Conservation (phyloP, 2,797 vertebrate species). For the Oreonectes daqikongensis region DNA sequence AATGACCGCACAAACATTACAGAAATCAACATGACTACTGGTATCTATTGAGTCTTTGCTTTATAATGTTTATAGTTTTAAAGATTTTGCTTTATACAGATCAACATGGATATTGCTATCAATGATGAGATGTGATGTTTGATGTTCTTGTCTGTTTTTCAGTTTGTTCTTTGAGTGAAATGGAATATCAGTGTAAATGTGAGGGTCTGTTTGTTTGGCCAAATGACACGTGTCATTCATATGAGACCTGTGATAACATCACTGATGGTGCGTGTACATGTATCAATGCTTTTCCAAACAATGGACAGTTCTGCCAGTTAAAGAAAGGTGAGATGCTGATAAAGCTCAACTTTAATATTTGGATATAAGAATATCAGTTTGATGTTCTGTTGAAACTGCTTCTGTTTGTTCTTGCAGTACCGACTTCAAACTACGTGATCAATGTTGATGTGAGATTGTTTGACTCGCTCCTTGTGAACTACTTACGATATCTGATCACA, state of each 20-base stretch:
- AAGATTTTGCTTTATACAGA: neutral
- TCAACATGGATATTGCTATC: too few relatives aligned
- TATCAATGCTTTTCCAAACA: constrained; percentile 55
- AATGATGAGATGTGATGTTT: neutral
- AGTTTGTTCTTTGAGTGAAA: too few relatives aligned
- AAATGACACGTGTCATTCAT: too few relatives aligned
- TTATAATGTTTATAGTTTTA: neutral
- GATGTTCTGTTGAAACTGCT: neutral
- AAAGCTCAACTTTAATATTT: too few relatives aligned
- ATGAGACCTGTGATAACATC: too few relatives aligned
- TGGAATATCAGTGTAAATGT: too few relatives aligned
- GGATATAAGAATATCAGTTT: too few relatives aligned
- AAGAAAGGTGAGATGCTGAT: constrained; percentile 66
- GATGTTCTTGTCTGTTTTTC: too few relatives aligned
- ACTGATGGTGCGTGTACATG: too few relatives aligned
- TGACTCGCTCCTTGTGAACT: neutral
- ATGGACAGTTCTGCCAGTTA: constrained; percentile 71
- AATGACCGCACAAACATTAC: constrained; percentile 36
- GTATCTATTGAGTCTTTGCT: neutral
- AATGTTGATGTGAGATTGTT: neutral
- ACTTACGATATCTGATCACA: neutral
- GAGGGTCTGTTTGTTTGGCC: too few relatives aligned
- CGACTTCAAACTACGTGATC: neutral
- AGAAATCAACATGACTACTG: constrained; percentile 46
- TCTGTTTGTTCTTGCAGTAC: neutral